These are phyloP conservation scores for Chiroxiphia lanceolata DNA, from an alignment of 2,797 vertebrate genomes.

Conservation along the genomic window DNA sequence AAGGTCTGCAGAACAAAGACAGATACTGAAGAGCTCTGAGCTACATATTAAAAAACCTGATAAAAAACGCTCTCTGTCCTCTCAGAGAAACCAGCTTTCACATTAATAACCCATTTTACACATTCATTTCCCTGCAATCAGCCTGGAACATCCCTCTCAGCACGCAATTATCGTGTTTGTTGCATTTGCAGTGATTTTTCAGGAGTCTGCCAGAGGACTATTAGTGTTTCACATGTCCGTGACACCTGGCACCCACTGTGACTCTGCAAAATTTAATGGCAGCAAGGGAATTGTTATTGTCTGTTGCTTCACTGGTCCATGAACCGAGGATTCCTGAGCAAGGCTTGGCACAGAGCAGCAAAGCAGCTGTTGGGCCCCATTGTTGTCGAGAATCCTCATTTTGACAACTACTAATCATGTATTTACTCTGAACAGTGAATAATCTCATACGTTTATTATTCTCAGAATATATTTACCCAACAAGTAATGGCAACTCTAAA, in stretches of 20 bases:
- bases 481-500: conserved; percentile 32
- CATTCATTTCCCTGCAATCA: not conserved
- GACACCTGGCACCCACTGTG: conserved; percentile 5
- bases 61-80: fast-evolving
- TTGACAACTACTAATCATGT: conserved; percentile 62
- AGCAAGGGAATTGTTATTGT: conserved; percentile 17
- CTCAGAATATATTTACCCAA: conserved; percentile 39
- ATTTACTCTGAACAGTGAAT: conserved; percentile 48
- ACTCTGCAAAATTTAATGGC: not conserved
- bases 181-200: not conserved
- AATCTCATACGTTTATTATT: conserved; percentile 38
- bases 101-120: not conserved
- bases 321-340: conserved; percentile 23
- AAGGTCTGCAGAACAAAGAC: not conserved
- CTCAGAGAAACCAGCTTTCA: not conserved
- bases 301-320: conserved; percentile 42
- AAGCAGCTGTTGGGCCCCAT: conserved; percentile 50
- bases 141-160: not conserved
- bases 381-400: conserved; percentile 23
- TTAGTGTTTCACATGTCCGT: not conserved
- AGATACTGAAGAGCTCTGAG: not conserved
- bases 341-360: conserved; percentile 27
- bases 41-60: not conserved
- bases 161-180: fast-evolving
- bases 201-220: not conserved